Evolutionary conservation across 1,140 invertebrate species (phyloP), one percentile per base, ranked within the genome.

Genomic region (Drosophila insularis): DNA sequence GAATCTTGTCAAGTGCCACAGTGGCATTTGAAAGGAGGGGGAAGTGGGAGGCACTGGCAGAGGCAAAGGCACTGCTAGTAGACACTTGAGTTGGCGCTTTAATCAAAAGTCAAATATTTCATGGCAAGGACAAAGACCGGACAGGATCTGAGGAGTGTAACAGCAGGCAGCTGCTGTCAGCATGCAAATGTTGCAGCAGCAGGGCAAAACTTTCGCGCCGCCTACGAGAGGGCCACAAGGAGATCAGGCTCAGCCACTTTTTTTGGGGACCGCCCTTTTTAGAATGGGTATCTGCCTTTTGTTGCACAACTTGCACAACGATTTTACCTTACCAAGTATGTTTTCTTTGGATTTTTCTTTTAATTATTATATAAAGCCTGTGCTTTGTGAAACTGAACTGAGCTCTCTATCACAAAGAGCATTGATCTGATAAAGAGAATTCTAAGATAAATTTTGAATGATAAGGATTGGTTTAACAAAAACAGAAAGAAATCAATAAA

Each of bases 41-140:
- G 53, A 4, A 11, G 32, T 3, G 21, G 14, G 13, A 53, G 27
- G 40, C 39, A 60, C 27, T 27, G 27, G 27, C 27, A 27, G 0
- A 27, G 5, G 35, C 39, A 60, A 66, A 56, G 27, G 31, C 66
- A 37, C 71, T 40, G 23, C 53, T 27, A 65, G 64, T 10, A 69
- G 79, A 74, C 80, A 82, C 79, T 87, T 87, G 84, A 89, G 80
- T 82, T 87, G 82, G 85, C 81, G 84, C 85, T 87, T 87, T 87
- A 87, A 89, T 87, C 84, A 87, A 87, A 87, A 87, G 84, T 87
- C 84, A 87, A 87, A 84, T 87, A 87, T 87, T 87, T 87, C 84
- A 87, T 87, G 84, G 73, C 85, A 82, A 77, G 77, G 71, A 80
- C 70, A 77, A 77, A 74, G 21, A 27, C 53, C 63, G 58, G 69